These are phyloP conservation scores for Poicephalus meyeri DNA, from an alignment of 2,113 vertebrate genomes.

Conservation along the genomic window DNA sequence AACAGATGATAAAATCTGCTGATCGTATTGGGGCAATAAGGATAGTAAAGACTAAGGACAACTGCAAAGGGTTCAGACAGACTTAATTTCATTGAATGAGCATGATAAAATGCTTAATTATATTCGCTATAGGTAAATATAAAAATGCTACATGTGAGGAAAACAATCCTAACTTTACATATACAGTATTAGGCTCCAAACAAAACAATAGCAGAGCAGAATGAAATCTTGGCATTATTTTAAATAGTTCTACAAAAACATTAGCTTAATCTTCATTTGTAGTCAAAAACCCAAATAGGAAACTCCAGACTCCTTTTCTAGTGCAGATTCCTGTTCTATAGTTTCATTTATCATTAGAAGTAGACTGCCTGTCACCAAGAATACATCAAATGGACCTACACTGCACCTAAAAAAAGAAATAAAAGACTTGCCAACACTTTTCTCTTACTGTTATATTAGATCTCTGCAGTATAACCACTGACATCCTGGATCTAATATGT, in stretches of 20 bases:
- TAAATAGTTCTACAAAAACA: neutral
- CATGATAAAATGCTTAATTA: neutral
- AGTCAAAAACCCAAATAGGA: constrained; percentile 8
- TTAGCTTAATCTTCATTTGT: neutral
- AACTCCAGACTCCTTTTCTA: neutral
- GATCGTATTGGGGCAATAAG: neutral
- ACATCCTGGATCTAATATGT: neutral
- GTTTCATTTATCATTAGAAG: constrained; percentile 2
- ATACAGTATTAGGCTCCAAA: neutral
- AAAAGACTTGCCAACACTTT: neutral
- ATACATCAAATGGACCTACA: neutral
- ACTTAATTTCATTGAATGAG: neutral
- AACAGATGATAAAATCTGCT: neutral
- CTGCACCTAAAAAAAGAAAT: neutral
- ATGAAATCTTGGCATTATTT: neutral
- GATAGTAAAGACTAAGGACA: neutral
- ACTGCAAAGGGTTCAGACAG: neutral
- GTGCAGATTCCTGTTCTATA: neutral
- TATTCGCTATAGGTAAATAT: neutral
- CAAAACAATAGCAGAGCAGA: neutral
- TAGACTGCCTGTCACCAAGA: neutral
- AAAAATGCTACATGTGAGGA: neutral
- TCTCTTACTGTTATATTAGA: neutral
- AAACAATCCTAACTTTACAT: neutral
- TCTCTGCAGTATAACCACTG: neutral